phyloP scores from a whole-genome alignment of 2,113 vertebrate genomes.

The Gnathonemus longibarbis region DNA sequence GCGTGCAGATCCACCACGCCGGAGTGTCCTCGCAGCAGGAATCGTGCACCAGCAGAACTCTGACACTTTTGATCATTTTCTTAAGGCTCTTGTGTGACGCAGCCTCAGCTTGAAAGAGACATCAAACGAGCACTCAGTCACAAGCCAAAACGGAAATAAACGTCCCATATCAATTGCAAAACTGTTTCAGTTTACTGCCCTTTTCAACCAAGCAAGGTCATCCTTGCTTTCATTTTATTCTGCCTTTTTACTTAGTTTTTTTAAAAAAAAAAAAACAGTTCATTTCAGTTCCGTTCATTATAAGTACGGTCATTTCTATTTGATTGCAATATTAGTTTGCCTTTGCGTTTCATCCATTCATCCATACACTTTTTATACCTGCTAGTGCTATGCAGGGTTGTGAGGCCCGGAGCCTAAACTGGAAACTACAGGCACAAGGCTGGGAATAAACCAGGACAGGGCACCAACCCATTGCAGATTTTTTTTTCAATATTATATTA shows the following conservation, averaged over 20 bases:
- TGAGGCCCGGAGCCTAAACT: not conserved
- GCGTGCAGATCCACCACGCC: not conserved
- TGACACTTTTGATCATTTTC: slow-evolving; percentile 10
- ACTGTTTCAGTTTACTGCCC: not conserved
- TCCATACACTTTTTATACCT: not conserved
- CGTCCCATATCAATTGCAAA: not conserved
- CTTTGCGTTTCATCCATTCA: not conserved
- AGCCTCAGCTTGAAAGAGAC: not conserved
- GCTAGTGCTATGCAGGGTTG: not conserved
- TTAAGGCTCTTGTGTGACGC: not conserved
- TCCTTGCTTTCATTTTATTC: not conserved
- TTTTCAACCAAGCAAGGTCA: not conserved
- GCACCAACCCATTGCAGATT: not conserved
- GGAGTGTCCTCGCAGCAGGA: not conserved
- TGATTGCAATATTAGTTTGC: not conserved
- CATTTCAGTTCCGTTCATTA: not conserved
- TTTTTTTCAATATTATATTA: not conserved
- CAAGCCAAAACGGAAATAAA: not conserved
- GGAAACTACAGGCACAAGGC: not conserved
- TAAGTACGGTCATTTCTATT: not conserved
- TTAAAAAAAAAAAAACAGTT: not conserved
- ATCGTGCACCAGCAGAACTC: not conserved
- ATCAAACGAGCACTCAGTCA: not conserved
- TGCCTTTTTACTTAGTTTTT: not conserved
- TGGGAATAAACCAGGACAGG: not conserved